These are phyloP conservation scores for Watsonalla cultraria DNA, from an alignment of 2,888 invertebrate species.

Conservation along the genomic window DNA sequence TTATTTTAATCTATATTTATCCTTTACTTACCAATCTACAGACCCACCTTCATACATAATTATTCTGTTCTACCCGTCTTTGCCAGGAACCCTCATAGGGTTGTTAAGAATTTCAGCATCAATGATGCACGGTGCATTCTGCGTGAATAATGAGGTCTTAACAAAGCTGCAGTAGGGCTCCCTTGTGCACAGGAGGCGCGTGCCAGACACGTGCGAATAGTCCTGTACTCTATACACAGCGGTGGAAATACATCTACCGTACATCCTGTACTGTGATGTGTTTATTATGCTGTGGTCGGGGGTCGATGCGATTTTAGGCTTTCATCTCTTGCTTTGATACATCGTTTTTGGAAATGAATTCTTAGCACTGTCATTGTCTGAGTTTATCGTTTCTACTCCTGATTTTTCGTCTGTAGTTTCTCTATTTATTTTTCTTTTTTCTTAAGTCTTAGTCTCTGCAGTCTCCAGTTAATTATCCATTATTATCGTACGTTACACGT, in stretches of 20 bases:
- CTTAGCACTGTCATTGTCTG: too few relatives aligned
- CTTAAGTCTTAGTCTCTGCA: too few relatives aligned
- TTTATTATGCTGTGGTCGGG: not conserved
- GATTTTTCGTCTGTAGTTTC: too few relatives aligned
- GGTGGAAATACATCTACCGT: slow-evolving; percentile 45
- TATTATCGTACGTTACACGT: too few relatives aligned
- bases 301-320: not conserved
- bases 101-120: slow-evolving; percentile 5
- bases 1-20: too few relatives aligned
- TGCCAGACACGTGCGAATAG: slow-evolving; percentile 42
- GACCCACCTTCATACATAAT: too few relatives aligned
- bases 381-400: too few relatives aligned
- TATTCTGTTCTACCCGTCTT: too few relatives aligned
- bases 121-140: slow-evolving; percentile 24
- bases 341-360: not conserved
- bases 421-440: too few relatives aligned
- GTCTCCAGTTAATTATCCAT: too few relatives aligned
- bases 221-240: slow-evolving; percentile 35
- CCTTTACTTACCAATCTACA: too few relatives aligned
- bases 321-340: too few relatives aligned
- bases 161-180: slow-evolving; percentile 20
- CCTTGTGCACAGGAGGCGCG: slow-evolving; percentile 23
- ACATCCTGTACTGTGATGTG: slow-evolving; percentile 4
- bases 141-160: slow-evolving; percentile 34
- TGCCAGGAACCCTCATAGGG: not conserved